A percentile compares a stretch with the other conserved stretches of the same genome.
phyloP scores from a whole-genome alignment of 2,113 vertebrate species.

The Salminus brasiliensis region DNA sequence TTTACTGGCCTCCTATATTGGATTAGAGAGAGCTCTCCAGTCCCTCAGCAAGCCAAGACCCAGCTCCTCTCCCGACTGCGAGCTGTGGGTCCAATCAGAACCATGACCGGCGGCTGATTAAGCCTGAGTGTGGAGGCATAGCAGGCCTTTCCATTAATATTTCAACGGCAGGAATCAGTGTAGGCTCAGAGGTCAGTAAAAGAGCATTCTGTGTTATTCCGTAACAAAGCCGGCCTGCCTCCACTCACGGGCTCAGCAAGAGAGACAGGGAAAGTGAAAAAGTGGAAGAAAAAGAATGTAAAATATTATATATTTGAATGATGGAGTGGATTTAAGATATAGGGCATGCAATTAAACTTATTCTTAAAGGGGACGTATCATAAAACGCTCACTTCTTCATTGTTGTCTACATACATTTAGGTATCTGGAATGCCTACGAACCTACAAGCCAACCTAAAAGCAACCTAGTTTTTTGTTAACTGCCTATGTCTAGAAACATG shows the following conservation, averaged over 20 bases:
- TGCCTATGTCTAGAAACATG: no score
- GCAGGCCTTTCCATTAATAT: slow-evolving; percentile 29
- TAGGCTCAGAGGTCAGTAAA: slow-evolving; percentile 23
- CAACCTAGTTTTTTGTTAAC: no score
- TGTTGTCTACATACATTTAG: no score
- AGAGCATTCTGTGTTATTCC: background rate
- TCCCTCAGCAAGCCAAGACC: slow-evolving; percentile 19
- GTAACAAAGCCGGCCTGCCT: background rate
- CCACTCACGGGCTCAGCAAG: background rate
- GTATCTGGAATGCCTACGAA: no score
- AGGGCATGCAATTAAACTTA: background rate
- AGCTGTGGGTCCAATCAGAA: slow-evolving; percentile 27
- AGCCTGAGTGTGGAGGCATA: background rate
- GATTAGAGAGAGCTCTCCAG: slow-evolving; percentile 22
- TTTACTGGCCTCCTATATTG: slow-evolving; percentile 15
- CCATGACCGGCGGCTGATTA: slow-evolving; percentile 38
- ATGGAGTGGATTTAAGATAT: background rate
- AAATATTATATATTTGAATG: background rate
- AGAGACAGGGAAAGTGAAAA: background rate
- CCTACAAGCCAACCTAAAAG: no score
- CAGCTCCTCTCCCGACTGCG: background rate
- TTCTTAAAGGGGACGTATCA: background rate
- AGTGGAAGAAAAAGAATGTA: no score
- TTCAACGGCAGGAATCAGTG: slow-evolving; percentile 17
- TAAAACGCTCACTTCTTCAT: no score